Conservation (phyloP, 1,140 invertebrate species). For the Nasonia giraulti region DNA sequence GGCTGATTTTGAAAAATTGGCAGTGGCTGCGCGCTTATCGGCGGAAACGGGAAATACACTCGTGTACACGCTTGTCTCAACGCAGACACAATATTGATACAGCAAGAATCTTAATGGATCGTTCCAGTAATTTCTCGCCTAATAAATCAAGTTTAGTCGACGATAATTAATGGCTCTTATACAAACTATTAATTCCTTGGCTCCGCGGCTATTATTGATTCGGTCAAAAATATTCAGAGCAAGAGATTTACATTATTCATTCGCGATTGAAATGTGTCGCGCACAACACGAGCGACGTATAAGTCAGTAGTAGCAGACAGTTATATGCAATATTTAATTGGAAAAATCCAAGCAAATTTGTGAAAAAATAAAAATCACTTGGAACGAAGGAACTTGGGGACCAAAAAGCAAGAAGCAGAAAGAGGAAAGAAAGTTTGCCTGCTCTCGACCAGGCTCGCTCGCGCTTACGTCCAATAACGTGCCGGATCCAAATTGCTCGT, state of each 20-base stretch:
- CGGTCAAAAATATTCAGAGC: conserved; percentile 8
- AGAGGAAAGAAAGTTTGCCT: conserved; percentile 38
- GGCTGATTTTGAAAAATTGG: too few relatives aligned
- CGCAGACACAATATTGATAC: conserved; percentile 39
- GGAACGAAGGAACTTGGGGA: conserved; percentile 56
- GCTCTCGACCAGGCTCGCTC: conserved; percentile 49
- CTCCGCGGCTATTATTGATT: background rate
- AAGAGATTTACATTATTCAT: background rate
- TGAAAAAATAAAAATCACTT: background rate
- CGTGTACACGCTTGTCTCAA: background rate
- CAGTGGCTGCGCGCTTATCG: background rate
- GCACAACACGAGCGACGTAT: too few relatives aligned
- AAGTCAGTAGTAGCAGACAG: too few relatives aligned
- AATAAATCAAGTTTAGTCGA: conserved; percentile 38
- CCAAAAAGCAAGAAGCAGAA: background rate
- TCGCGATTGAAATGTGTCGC: background rate
- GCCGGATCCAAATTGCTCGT: conserved; percentile 51
- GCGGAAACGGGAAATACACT: conserved; percentile 47
- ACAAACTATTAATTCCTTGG: conserved; percentile 36
- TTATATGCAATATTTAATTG: too few relatives aligned
- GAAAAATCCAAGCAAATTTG: background rate
- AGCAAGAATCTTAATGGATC: conserved; percentile 37
- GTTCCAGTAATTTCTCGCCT: conserved; percentile 45
- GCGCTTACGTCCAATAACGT: conserved; percentile 49
- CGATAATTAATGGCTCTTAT: conserved; percentile 41